Percentiles rank a stretch among this genome's conserved stretches.
These are phyloP conservation scores for Clarias magur DNA, from an alignment of 2,113 vertebrate genomes.

Conservation along the genomic window DNA sequence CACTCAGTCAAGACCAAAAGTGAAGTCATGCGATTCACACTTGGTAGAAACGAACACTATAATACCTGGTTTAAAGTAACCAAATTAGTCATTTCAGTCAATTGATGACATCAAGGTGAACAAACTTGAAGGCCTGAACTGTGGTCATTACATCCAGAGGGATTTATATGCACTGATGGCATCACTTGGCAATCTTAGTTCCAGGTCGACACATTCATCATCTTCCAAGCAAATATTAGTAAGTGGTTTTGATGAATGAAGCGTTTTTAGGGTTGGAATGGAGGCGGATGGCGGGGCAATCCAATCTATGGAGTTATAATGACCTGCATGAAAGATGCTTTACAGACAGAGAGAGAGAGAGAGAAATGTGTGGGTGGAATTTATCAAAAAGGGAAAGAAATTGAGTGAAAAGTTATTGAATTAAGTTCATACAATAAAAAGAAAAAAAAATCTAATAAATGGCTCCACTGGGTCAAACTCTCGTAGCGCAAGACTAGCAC, in stretches of 20 bases:
- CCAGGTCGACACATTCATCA: slow-evolving; percentile 52
- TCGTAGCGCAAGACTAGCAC: slow-evolving; percentile 58
- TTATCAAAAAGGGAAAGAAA: background rate
- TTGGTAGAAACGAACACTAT: background rate
- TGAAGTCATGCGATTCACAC: background rate
- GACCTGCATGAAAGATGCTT: slow-evolving; percentile 56
- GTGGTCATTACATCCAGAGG: background rate
- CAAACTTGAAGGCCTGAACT: background rate
- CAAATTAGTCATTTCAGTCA: background rate
- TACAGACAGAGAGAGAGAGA: slow-evolving; percentile 49
- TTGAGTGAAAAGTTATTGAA: slow-evolving; percentile 17
- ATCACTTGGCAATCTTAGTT: slow-evolving; percentile 44
- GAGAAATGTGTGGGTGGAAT: slow-evolving; percentile 19
- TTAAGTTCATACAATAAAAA: slow-evolving; percentile 23
- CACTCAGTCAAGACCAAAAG: background rate
- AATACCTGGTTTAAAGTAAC: background rate
- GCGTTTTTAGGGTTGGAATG: slow-evolving; percentile 54
- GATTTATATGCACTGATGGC: slow-evolving; percentile 30
- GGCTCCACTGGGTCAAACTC: slow-evolving; percentile 43
- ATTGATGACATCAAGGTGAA: background rate
- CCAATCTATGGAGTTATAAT: slow-evolving; percentile 62
- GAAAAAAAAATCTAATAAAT: background rate
- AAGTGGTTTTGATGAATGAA: slow-evolving; percentile 62
- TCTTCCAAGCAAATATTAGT: slow-evolving; percentile 54
- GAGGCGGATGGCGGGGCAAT: slow-evolving; percentile 46